These are phyloP conservation scores for Tylochromis polylepis DNA, from an alignment of 2,113 vertebrate species.

Conservation along the genomic window DNA sequence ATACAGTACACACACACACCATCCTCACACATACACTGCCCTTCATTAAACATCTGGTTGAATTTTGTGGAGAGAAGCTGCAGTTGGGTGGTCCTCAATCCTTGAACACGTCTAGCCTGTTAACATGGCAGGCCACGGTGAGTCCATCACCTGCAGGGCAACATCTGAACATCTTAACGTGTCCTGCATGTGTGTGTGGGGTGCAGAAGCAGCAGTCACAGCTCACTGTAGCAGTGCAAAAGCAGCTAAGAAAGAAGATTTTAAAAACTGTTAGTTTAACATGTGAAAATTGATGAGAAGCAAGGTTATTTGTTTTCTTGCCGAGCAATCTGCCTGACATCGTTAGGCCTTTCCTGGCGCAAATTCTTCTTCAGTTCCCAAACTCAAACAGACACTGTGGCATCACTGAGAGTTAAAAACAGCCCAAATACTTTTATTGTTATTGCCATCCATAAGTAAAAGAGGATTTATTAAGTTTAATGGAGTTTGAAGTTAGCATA, in stretches of 20 bases:
- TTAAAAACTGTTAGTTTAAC: neutral
- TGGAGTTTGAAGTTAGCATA: neutral
- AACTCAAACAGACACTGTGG: neutral
- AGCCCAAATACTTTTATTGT: neutral
- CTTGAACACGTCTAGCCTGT: slow-evolving; percentile 65
- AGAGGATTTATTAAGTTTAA: neutral
- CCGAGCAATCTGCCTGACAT: neutral
- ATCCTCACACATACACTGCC: slow-evolving; percentile 45
- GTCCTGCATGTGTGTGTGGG: neutral
- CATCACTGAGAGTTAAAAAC: neutral
- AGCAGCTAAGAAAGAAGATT: neutral
- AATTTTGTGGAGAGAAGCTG: slow-evolving; percentile 65
- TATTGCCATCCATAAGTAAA: neutral
- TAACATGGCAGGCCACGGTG: slow-evolving; percentile 51
- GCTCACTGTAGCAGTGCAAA: neutral
- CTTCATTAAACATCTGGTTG: slow-evolving; percentile 78
- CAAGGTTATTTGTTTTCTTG: neutral
- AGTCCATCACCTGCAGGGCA: slow-evolving; percentile 21
- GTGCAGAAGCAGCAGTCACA: neutral
- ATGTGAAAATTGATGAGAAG: neutral
- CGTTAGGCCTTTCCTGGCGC: neutral
- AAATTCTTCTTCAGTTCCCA: neutral
- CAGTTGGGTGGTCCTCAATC: slow-evolving; percentile 66
- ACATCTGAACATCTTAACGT: slow-evolving; percentile 23
- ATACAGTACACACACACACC: slow-evolving; percentile 9